Evolutionary conservation across 2,797 vertebrate genomes (phyloP).

Genomic region (Neopelma chrysocephalum): DNA sequence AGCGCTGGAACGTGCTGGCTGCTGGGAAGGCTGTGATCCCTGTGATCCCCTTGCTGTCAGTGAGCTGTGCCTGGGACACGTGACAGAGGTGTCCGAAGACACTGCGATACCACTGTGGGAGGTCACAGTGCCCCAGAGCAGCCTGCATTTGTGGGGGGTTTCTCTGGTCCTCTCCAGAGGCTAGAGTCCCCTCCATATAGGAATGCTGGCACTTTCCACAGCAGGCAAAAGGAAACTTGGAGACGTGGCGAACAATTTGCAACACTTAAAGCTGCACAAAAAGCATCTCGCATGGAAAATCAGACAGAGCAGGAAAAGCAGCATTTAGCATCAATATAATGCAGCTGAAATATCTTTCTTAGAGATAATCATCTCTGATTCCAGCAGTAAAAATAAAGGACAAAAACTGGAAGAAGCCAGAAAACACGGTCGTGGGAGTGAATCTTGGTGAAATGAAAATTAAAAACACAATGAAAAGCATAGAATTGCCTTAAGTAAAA

Average conservation of each 20-base stretch:
- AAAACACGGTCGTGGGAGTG: conserved; percentile 24
- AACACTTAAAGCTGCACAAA: background rate
- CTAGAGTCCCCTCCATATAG: background rate
- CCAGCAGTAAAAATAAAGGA: conserved; percentile 41
- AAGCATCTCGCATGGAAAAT: conserved; percentile 50
- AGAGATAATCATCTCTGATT: conserved; percentile 53
- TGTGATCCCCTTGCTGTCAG: background rate
- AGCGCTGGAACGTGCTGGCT: background rate
- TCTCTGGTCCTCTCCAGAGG: background rate
- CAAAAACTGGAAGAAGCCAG: conserved; percentile 56
- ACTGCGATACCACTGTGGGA: fast-evolving
- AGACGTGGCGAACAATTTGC: conserved; percentile 8
- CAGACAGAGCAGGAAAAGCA: conserved; percentile 37
- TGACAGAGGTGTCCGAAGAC: background rate
- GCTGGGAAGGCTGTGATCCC: background rate
- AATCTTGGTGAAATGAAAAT: conserved; percentile 46
- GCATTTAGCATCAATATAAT: conserved; percentile 6
- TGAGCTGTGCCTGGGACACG: fast-evolving
- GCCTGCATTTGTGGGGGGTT: background rate
- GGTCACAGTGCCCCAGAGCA: background rate
- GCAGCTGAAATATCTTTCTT: conserved; percentile 31
- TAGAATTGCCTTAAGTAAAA: conserved; percentile 19
- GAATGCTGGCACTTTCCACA: background rate
- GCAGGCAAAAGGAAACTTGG: background rate
- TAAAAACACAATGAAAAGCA: conserved; percentile 45